Conservation (phyloP, 2,113 vertebrate species). For the Spea multiplicata region DNA sequence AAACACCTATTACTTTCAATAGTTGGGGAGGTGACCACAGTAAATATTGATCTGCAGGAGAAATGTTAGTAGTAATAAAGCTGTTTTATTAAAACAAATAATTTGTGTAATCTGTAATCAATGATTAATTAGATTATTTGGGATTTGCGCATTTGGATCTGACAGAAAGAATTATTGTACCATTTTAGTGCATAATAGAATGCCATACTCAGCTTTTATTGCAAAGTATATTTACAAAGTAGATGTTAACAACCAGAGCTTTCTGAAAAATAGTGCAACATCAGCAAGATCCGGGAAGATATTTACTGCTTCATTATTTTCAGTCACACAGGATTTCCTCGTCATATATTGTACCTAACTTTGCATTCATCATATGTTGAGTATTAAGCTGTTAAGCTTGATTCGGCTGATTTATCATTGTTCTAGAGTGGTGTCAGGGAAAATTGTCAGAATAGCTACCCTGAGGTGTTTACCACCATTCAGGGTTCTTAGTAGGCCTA, state of each 20-base stretch:
- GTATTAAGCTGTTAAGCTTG: neutral
- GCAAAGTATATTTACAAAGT: conserved; percentile 36
- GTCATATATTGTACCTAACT: neutral
- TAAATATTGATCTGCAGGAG: conserved; percentile 5
- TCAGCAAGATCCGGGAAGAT: conserved; percentile 29
- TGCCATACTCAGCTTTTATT: conserved; percentile 44
- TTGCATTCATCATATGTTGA: conserved; percentile 12
- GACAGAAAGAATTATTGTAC: conserved; percentile 46
- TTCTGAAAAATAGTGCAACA: neutral
- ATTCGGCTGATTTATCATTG: neutral
- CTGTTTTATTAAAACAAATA: conserved; percentile 46
- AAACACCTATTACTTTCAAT: too few species aligned
- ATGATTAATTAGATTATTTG: conserved; percentile 49
- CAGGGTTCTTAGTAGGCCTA: too few species aligned
- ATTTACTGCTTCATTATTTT: conserved; percentile 30
- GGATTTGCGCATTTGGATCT: neutral
- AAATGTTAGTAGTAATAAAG: conserved; percentile 21
- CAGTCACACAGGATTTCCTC: conserved; percentile 5
- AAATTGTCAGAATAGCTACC: too few species aligned
- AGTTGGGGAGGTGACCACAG: neutral
- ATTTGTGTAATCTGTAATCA: conserved; percentile 23
- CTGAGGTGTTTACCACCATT: too few species aligned
- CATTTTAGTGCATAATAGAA: conserved; percentile 39
- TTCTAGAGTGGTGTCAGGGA: too few species aligned
- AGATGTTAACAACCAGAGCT: conserved; percentile 13